These are phyloP conservation scores for Limulus polyphemus DNA, from an alignment of 2,888 invertebrate species.

Conservation along the genomic window DNA sequence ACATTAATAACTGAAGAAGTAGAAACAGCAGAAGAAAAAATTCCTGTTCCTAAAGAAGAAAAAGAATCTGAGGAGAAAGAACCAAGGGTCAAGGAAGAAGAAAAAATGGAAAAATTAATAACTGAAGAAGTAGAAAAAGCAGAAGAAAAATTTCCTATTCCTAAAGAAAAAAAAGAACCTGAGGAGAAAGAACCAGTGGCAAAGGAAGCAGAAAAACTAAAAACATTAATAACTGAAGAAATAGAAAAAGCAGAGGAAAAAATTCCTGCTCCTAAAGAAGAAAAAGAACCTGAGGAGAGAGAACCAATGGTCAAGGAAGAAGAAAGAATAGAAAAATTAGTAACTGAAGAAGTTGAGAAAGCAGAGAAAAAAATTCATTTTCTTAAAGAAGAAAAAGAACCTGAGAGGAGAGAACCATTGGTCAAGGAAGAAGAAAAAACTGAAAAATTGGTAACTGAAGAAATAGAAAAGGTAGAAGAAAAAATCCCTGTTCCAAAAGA, in stretches of 20 bases:
- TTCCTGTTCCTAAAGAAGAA: conserved; percentile 5
- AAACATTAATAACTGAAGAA: conserved; percentile 8
- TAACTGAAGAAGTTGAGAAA: neutral
- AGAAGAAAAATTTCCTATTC: conserved; percentile 5
- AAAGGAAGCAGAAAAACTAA: conserved; percentile 1
- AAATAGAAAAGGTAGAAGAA: neutral
- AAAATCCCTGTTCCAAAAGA: neutral
- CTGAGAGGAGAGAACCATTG: neutral
- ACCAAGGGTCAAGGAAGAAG: too few relatives aligned
- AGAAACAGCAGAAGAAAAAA: conserved; percentile 6
- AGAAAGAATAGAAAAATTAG: conserved; percentile 3
- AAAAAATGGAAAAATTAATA: too few relatives aligned
- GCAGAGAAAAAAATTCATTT: neutral
- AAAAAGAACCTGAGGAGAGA: conserved; percentile 10
- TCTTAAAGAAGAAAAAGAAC: conserved; percentile 2
- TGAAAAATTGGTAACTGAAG: neutral
- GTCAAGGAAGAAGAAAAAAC: neutral
- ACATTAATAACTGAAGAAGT: neutral
- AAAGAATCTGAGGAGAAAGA: conserved; percentile 4
- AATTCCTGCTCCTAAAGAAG: conserved; percentile 6
- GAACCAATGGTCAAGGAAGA: neutral
- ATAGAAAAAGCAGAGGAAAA: conserved; percentile 8
- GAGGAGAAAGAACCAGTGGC: conserved; percentile 5
- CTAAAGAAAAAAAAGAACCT: conserved; percentile 4
- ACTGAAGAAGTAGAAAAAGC: too few relatives aligned